These are phyloP conservation scores for Agonopterix heracliana DNA, from an alignment of 2,888 invertebrate species.

Conservation along the genomic window DNA sequence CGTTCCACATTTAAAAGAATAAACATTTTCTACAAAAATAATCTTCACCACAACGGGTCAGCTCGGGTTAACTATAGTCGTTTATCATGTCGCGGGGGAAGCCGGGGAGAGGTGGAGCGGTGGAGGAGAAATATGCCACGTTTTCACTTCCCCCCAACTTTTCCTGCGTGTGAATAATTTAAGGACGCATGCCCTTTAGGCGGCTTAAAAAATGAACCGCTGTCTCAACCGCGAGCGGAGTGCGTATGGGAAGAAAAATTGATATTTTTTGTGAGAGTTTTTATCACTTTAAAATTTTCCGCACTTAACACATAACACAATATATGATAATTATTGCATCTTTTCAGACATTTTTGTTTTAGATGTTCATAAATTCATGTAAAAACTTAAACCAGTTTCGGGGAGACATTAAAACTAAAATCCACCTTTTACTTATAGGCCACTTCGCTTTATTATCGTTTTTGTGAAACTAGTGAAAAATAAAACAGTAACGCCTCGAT, in stretches of 20 bases:
- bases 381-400: too few species aligned
- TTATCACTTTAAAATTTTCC: too few species aligned
- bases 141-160: slow-evolving; percentile 14
- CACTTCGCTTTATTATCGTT: too few species aligned
- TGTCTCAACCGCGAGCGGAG: background rate
- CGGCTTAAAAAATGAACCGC: slow-evolving; percentile 7
- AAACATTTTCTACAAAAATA: slow-evolving; percentile 1
- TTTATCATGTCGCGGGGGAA: slow-evolving; percentile 31
- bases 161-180: slow-evolving; percentile 17
- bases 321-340: too few species aligned
- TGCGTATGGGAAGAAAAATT: background rate
- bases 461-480: too few species aligned
- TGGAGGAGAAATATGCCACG: slow-evolving; percentile 11
- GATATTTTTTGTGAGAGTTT: too few species aligned
- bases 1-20: background rate
- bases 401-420: too few species aligned
- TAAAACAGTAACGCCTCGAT: too few species aligned
- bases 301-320: too few species aligned
- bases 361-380: too few species aligned
- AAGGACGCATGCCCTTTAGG: slow-evolving; percentile 3
- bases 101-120: slow-evolving; percentile 13
- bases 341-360: too few species aligned
- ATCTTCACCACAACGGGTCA: slow-evolving; percentile 1
- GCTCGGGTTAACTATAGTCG: slow-evolving; percentile 18
- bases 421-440: too few species aligned